These are phyloP conservation scores for Pteromalus puparum DNA, from an alignment of 1,140 invertebrate genomes.

Conservation along the genomic window DNA sequence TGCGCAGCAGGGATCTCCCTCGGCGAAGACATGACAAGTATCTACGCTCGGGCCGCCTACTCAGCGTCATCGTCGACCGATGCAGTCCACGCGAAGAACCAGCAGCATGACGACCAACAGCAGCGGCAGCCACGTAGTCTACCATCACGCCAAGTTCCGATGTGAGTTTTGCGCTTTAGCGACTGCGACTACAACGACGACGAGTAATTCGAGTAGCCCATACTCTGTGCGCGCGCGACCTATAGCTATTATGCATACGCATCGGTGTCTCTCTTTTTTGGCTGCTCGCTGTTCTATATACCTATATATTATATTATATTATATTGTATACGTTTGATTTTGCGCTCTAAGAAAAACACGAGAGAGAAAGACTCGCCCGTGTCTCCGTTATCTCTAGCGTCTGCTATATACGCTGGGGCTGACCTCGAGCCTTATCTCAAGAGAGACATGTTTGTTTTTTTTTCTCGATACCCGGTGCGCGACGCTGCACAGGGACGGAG, in stretches of 20 bases:
- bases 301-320: no score
- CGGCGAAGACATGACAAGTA: constrained; percentile 12
- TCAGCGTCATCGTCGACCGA: neutral
- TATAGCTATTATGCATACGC: neutral
- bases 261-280: neutral
- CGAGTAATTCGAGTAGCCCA: no score
- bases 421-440: neutral
- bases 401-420: neutral
- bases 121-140: constrained; percentile 54
- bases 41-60: neutral
- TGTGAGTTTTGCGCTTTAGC: constrained; percentile 61
- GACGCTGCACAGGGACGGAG: constrained; percentile 63
- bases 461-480: no score
- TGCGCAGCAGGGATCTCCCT: constrained; percentile 60
- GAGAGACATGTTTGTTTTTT: neutral
- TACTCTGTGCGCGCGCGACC: neutral
- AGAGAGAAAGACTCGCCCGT: neutral
- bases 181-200: no score
- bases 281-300: neutral
- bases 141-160: constrained; percentile 64
- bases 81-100: neutral
- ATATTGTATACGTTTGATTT: neutral
- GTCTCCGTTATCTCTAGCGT: neutral
- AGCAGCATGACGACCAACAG: constrained; percentile 45
- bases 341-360: neutral